Evolutionary conservation across 2,797 vertebrate genomes (phyloP).

Genomic region (Podarcis siculus): DNA sequence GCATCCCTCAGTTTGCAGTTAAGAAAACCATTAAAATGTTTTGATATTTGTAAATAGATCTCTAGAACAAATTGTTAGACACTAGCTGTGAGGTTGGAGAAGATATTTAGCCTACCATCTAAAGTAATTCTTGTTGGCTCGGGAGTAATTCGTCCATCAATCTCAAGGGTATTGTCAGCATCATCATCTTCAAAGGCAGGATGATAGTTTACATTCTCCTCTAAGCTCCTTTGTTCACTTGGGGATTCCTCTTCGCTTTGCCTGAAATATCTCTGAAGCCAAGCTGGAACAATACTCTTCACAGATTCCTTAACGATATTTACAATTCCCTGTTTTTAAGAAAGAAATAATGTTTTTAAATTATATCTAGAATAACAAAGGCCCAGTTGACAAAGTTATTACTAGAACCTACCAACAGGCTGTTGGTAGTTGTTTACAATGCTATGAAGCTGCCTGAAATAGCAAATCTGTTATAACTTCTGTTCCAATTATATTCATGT

Average conservation of each 20-base stretch:
- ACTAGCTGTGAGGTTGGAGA: neutral
- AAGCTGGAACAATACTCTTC: constrained; percentile 95
- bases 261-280: constrained; percentile 96
- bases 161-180: constrained; percentile 78
- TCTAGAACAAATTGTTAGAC: neutral
- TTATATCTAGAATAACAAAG: neutral
- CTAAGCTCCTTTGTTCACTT: constrained; percentile 65
- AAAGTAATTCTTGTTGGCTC: constrained; percentile 88
- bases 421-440: constrained; percentile 9
- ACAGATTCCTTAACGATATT: constrained; percentile 95
- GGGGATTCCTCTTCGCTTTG: constrained; percentile 76
- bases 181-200: constrained; percentile 81
- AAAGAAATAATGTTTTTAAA: neutral
- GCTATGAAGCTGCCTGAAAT: neutral
- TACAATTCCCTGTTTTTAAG: constrained; percentile 85
- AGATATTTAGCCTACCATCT: constrained; percentile 79
- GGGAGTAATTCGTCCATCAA: constrained; percentile 85
- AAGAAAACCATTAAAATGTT: constrained; percentile 27
- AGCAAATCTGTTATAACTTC: neutral
- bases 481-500: neutral
- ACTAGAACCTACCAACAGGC: neutral
- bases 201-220: constrained; percentile 76
- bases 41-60: constrained; percentile 46
- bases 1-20: neutral
- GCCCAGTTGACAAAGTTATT: neutral